Evolutionary conservation across 2,113 vertebrate species (phyloP), one percentile per base, ranked within the genome.

Genomic region (Vidua chalybeata): DNA sequence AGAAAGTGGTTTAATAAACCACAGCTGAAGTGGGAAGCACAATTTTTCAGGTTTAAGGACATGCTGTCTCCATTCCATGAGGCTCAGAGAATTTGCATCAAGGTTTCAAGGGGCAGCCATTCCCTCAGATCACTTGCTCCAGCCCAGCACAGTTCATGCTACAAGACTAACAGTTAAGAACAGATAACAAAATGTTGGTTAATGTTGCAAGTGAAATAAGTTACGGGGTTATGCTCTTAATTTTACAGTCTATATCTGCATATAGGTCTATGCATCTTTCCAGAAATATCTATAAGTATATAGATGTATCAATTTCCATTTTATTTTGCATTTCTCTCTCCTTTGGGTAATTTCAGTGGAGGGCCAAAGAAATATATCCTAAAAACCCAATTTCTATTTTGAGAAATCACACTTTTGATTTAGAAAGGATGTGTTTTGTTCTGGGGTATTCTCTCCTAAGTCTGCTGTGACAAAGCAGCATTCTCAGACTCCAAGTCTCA

Each of bases 1-100:
- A 95, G 87, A 83, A 91, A 76, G 49, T 51, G 43, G 37, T 49
- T 96, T 97, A 91, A 92, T 59, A 82, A 87, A 77, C 72, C 69
- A 86, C 93, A 94, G 86, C 39, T 92, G 82, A 96, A 94, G 49
- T 15, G 26, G 66, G 54, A 94, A 90, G 52, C 56, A 69, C 71
- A 92, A 72, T 22, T 67, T 49, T 67, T 75, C 59, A 88, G 76
- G 41, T 94, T 92, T 87, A 77, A 87, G 64, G 59, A 73, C 31
- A 62, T 9, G 20, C 51, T 76, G n/a, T 55, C 28, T 77, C 49
- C 0, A 1, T 41, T 49, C n/a, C 5, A 2, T 1, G 4, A 93
- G 75, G 58, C 2, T 2, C 61, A 46, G 58, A 19, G 41, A 64
- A 79, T 77, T 79, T 13, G 6, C 8, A 3, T 69, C 56, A 78